Percentiles rank a stretch among this genome's conserved stretches.
These are phyloP conservation scores for Antheraea mylitta DNA, from an alignment of 1,140 invertebrate species.

Conservation along the genomic window DNA sequence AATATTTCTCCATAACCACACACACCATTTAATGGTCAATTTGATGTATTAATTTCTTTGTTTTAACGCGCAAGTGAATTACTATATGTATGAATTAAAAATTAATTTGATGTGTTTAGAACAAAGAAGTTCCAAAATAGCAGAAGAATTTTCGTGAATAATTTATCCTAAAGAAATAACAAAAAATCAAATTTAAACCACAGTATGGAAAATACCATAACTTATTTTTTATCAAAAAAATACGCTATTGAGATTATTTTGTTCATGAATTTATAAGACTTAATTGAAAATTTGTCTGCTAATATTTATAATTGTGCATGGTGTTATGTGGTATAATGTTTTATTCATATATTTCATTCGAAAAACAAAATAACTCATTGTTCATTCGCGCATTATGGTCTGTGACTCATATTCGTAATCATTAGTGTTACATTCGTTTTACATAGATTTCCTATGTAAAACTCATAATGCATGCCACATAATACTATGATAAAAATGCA, in stretches of 20 bases:
- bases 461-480: slow-evolving; percentile 64
- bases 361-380: slow-evolving; percentile 11
- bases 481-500: slow-evolving; percentile 60
- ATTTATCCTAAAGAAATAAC: too few species aligned
- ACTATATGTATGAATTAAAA: background rate
- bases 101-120: slow-evolving; percentile 8
- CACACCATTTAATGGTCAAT: slow-evolving; percentile 37
- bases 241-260: too few species aligned
- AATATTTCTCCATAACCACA: slow-evolving; percentile 72
- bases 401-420: slow-evolving; percentile 12
- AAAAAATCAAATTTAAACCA: too few species aligned
- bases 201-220: too few species aligned
- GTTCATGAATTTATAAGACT: background rate
- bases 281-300: background rate
- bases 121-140: slow-evolving; percentile 21
- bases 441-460: background rate
- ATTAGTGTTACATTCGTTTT: slow-evolving; percentile 16
- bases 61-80: slow-evolving; percentile 17
- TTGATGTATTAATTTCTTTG: slow-evolving; percentile 43
- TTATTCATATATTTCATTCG: slow-evolving; percentile 18
- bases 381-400: slow-evolving; percentile 13
- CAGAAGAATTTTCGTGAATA: slow-evolving; percentile 4
- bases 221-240: too few species aligned
- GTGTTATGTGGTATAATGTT: slow-evolving; percentile 67
- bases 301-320: slow-evolving; percentile 45